Evolutionary conservation across 2,797 vertebrate genomes (phyloP).

Genomic region (Schizothorax lantsangensis): DNA sequence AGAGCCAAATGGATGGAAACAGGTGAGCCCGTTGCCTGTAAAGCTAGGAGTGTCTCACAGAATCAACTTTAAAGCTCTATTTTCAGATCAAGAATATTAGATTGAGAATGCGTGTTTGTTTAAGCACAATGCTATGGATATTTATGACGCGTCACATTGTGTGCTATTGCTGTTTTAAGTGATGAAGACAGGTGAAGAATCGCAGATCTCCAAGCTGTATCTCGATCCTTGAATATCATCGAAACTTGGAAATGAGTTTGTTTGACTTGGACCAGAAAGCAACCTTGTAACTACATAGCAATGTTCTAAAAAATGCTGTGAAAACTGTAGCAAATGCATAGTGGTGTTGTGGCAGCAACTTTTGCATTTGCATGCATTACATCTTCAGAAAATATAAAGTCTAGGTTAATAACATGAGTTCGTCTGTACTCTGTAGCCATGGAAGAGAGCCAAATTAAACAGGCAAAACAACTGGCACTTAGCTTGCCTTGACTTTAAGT

Average conservation of each 20-base stretch:
- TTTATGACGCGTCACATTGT: neutral
- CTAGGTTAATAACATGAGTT: constrained; percentile 3
- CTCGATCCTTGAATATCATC: neutral
- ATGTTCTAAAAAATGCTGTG: neutral
- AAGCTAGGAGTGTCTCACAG: neutral
- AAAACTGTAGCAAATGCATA: neutral
- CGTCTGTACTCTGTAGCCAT: neutral
- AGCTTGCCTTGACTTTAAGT: constrained; percentile 16
- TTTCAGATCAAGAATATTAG: neutral
- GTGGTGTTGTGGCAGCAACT: neutral
- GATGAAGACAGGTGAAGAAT: neutral
- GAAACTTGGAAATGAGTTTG: neutral
- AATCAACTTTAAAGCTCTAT: neutral
- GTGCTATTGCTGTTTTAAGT: neutral
- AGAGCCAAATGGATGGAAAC: constrained; percentile 20
- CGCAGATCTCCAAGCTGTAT: neutral
- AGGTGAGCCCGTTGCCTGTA: neutral
- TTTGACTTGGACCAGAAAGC: neutral
- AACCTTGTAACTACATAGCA: neutral
- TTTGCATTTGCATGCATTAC: neutral
- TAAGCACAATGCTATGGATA: neutral
- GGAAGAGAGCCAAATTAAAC: neutral
- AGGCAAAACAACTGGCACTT: neutral
- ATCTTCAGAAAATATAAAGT: neutral
- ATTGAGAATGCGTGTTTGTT: neutral